Evolutionary conservation across 1,140 invertebrate genomes (phyloP), one percentile per base, ranked within the genome.

Genomic region (Penaeus japonicus): DNA sequence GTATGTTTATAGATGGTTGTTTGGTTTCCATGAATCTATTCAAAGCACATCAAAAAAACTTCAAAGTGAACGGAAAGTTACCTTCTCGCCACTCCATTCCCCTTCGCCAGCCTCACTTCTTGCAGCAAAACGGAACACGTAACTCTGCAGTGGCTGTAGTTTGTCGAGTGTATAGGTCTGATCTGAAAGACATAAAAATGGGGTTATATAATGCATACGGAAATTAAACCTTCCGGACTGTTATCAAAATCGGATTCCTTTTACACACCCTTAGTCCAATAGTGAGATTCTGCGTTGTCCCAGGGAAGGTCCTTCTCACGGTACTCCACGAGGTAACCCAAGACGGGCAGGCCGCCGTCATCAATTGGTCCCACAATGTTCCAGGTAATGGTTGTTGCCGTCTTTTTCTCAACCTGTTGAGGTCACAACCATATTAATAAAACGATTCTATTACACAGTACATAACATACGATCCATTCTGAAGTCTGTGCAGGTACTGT

Each of bases 111-210:
- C 97, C 90, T 96, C 95, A 93, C 98, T 98, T 62, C 94, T 93
- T 0, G 96, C 97, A 5, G 96, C 95, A 92, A 98, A 98, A 85
- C 95, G 94, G 93, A 98, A 97, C 84, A 95, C 94, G 92, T 98
- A 98, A 0, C 93, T 93, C n/a, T 94, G 96, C 92, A 96, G 94
- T 0, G 97, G 97, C 88, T 94, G 93, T 73, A 98, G 93, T 83
- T 95, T 94, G 91, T 98, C 97, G n/a, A 98, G 92, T 57, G 96
- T 95, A 92, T 97, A 97, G 0, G 94, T 93, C 27, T 91, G 90
- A 87, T 91, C 92, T 92, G 89, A 32, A 87, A n/a, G 32, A 62
- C 27, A 65, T 27, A 73, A 12, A 73, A 73, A 20, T 2, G 27
- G 27, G 0, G 20, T 30, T 10, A 17, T 27, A n/a, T 5, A 30